Evolutionary conservation across 2,888 invertebrate genomes (phyloP).

Genomic region (Thecocarcelia acutangulata): DNA sequence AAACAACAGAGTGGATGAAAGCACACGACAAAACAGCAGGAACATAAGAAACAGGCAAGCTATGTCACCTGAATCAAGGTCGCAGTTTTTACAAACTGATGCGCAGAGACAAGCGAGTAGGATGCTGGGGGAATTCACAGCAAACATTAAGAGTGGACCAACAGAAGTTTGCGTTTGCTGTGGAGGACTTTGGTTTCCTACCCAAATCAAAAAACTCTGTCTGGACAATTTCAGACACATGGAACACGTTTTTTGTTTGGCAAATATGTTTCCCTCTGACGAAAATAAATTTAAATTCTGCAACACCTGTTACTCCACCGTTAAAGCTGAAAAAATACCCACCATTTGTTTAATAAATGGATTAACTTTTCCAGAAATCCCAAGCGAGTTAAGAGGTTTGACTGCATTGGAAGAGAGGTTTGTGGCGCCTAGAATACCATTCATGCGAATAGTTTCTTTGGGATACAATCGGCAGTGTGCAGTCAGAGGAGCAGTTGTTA

Average conservation of each 20-base stretch:
- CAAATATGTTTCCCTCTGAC: conserved; percentile 10
- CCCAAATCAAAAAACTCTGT: not conserved
- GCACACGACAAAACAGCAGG: not conserved
- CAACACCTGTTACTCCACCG: too few relatives aligned
- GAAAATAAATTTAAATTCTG: too few relatives aligned
- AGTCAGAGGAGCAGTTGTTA: too few relatives aligned
- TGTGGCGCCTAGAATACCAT: too few relatives aligned
- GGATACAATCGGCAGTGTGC: too few relatives aligned
- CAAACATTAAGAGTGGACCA: conserved; percentile 19
- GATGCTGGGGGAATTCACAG: not conserved
- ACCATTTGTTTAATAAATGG: too few relatives aligned
- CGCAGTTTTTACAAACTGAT: not conserved
- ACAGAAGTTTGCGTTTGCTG: conserved; percentile 30
- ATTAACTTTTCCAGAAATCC: too few relatives aligned
- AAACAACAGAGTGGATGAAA: conserved; percentile 1
- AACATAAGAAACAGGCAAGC: not conserved
- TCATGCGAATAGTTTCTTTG: too few relatives aligned
- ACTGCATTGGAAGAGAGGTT: too few relatives aligned
- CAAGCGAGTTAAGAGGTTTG: too few relatives aligned
- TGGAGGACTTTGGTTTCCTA: conserved; percentile 30
- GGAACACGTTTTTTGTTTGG: not conserved
- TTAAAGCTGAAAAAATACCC: too few relatives aligned
- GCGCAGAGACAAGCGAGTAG: not conserved
- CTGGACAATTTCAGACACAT: not conserved
- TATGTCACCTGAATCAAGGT: not conserved